Base-by-base conservation (phyloP, 2,113 vertebrate genomes). In the Xenopus borealis region DNA sequence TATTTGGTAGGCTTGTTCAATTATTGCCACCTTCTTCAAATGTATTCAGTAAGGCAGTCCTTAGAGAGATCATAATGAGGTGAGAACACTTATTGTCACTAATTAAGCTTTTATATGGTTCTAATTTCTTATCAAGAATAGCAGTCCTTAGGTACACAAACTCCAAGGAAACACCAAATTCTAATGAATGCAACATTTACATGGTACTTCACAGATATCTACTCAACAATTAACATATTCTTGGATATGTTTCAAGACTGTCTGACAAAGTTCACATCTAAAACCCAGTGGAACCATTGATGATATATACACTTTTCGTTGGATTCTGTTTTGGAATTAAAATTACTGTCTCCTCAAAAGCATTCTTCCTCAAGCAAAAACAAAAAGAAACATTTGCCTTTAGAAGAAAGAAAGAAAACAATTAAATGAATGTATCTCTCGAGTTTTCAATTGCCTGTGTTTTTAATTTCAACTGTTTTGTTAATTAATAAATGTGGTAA, bases 11-110 rank as follows among this genome's bases (percentile, higher is more conserved):
- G 10, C 12, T 18, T 58, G 4, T 59, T 66, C 10, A 33, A 16
- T 40, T 75, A 69, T 80, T 80, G 16, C n/a, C 63, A 3, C 62
- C 68, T 75, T 72, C 75, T 68, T 79, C n/a, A 62, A 69, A 52
- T 6, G 64, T 13, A 2, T 9, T 78, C 57, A 67, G 66, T 66
- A 69, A 78, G 69, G 12, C 33, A 53, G 67, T 71, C 12, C 55
- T 23, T 18, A 75, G 78, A 75, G 78, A 79, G 44, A 53, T 33
- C 52, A 72, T 75, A 9, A 47, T 83, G 14, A 66, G 72, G 73
- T 18, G 50, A 63, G 58, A 68, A 20, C 52, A 58, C 68, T 71
- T 63, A 52, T 75, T 75, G n/a, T 50, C 33, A 7, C 65, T 68
- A 75, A 75, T 75, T 75, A 75, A 75, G 40, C 58, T 67, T 66